phyloP scores from a whole-genome alignment of 1,140 invertebrate genomes.

The Proales similis region DNA sequence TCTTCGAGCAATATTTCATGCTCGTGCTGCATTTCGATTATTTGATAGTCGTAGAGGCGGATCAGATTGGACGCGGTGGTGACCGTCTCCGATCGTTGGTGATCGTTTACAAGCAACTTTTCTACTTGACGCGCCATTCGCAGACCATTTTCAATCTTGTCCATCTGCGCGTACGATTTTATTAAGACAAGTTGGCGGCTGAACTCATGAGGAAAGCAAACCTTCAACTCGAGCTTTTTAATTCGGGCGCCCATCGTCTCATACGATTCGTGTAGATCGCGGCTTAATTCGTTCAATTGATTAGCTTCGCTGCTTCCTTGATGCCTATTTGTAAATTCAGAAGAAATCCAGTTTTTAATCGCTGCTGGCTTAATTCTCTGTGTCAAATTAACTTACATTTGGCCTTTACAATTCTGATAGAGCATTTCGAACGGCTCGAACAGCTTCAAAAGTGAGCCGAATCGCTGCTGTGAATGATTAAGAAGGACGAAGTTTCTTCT shows the following conservation, averaged over 20 bases:
- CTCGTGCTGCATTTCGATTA: conserved; percentile 36
- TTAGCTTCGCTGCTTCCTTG: conserved; percentile 2
- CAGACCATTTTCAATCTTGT: conserved; percentile 15
- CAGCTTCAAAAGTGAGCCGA: conserved; percentile 7
- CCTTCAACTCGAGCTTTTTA: conserved; percentile 21
- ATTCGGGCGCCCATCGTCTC: conserved; percentile 18
- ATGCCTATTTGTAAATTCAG: too few relatives aligned
- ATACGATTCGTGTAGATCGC: conserved; percentile 20
- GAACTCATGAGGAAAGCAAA: not conserved
- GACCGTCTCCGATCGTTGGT: conserved; percentile 17
- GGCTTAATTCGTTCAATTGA: conserved; percentile 10
- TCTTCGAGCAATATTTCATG: conserved; percentile 33
- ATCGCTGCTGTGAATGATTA: conserved; percentile 36
- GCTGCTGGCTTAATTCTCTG: not conserved
- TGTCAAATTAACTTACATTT: conserved; percentile 16
- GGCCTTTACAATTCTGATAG: conserved; percentile 15
- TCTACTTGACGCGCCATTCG: conserved; percentile 11
- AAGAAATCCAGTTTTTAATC: too few relatives aligned
- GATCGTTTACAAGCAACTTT: conserved; percentile 6
- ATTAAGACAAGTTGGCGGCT: not conserved
- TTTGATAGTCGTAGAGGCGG: conserved; percentile 32
- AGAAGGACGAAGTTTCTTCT: conserved; percentile 28
- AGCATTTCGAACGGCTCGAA: conserved; percentile 28
- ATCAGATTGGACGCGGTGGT: conserved; percentile 27
- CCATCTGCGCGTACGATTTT: conserved; percentile 17